Conservation (phyloP, 2,888 invertebrate genomes). For the Dichetophora obliterata region DNA sequence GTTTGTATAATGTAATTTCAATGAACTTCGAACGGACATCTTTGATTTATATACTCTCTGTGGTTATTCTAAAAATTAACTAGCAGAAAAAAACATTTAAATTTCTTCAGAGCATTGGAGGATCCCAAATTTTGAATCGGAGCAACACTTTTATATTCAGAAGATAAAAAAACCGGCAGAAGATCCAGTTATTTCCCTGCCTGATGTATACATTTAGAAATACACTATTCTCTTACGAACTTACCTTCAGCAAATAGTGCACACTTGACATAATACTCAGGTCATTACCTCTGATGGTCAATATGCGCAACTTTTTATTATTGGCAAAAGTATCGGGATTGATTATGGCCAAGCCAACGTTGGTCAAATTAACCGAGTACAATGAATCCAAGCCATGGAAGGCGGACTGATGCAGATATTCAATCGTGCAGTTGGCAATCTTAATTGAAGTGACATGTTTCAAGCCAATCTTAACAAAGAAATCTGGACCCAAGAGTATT, state of each 20-base stretch:
- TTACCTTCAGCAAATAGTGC: constrained; percentile 62
- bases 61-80: too few species aligned
- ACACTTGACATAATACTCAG: constrained; percentile 69
- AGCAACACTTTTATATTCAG: too few species aligned
- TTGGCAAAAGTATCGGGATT: constrained; percentile 79
- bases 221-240: constrained; percentile 24
- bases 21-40: too few species aligned
- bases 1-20: too few species aligned
- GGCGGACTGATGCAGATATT: constrained; percentile 76
- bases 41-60: too few species aligned
- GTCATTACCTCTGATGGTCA: constrained; percentile 79
- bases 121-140: too few species aligned
- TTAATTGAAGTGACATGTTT: constrained; percentile 77
- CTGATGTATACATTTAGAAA: background rate
- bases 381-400: constrained; percentile 79
- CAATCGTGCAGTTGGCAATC: constrained; percentile 79
- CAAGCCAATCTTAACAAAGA: constrained; percentile 76
- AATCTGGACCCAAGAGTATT: constrained; percentile 74
- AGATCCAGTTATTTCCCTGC: too few species aligned
- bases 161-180: too few species aligned
- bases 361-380: constrained; percentile 78
- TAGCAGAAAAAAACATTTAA: too few species aligned
- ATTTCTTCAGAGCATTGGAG: too few species aligned
- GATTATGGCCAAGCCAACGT: constrained; percentile 76
- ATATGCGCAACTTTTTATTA: constrained; percentile 76